These are phyloP conservation scores for Leucania comma DNA, from an alignment of 2,888 invertebrate species.

Conservation along the genomic window DNA sequence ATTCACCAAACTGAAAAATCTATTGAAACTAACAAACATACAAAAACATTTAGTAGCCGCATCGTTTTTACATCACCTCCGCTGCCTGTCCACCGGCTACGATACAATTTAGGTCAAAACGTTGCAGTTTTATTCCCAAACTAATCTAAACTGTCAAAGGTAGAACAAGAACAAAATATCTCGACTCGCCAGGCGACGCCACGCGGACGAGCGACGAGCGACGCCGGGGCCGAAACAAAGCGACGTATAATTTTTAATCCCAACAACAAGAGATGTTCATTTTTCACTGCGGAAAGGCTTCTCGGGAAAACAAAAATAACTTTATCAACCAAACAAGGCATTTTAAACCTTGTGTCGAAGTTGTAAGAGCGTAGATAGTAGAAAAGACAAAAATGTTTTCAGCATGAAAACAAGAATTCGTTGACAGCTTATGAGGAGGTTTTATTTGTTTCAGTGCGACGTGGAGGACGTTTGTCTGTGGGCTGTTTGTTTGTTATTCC, in stretches of 20 bases:
- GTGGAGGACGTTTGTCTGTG: conserved; percentile 58
- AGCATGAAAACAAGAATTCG: conserved; percentile 71
- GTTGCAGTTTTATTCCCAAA: conserved; percentile 54
- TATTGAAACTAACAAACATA: background rate
- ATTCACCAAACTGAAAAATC: background rate
- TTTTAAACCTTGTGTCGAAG: conserved; percentile 65
- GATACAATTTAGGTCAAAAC: conserved; percentile 41
- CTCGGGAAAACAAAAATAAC: conserved; percentile 60
- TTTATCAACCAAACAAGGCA: conserved; percentile 40
- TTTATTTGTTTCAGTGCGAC: conserved; percentile 74
- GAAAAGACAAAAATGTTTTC: conserved; percentile 51
- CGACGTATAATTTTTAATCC: conserved; percentile 87
- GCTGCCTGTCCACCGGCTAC: background rate
- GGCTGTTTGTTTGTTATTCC: conserved; percentile 47
- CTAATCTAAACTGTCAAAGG: conserved; percentile 63
- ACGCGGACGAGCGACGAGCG: conserved; percentile 22
- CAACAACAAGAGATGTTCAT: conserved; percentile 86
- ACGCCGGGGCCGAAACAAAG: conserved; percentile 73
- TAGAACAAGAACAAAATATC: conserved; percentile 57
- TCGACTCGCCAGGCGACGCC: conserved; percentile 12
- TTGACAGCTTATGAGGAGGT: conserved; percentile 84
- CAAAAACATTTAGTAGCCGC: background rate
- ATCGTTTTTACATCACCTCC: background rate
- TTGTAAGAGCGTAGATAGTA: conserved; percentile 54
- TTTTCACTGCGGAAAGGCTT: conserved; percentile 81